phyloP scores from a whole-genome alignment of 1,140 invertebrate genomes.

The Trichonephila clavata region DNA sequence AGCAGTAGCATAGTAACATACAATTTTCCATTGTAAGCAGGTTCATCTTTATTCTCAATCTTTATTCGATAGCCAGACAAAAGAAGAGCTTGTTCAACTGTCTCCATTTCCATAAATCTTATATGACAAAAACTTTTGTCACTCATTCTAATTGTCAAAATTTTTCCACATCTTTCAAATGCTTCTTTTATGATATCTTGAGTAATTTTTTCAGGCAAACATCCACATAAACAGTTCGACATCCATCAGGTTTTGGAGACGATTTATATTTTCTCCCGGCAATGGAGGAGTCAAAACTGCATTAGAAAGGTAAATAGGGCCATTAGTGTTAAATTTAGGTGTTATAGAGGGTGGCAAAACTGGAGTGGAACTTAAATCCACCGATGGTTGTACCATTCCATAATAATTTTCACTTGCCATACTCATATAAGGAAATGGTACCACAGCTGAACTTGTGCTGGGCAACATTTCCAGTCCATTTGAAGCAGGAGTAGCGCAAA shows the following conservation, averaged over 20 bases:
- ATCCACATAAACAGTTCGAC: conserved; percentile 96
- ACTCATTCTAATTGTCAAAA: conserved; percentile 92
- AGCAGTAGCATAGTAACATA: conserved; percentile 97
- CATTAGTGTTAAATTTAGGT: conserved; percentile 81
- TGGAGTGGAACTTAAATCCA: neutral
- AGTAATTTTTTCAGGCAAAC: conserved; percentile 93
- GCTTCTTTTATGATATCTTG: conserved; percentile 94
- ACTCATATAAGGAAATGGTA: neutral
- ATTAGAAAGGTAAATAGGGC: conserved; percentile 92
- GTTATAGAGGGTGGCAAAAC: neutral
- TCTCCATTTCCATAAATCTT: conserved; percentile 91
- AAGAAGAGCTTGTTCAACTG: conserved; percentile 93
- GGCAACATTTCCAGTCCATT: neutral
- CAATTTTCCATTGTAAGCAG: conserved; percentile 91
- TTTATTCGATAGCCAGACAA: conserved; percentile 96
- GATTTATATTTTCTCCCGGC: conserved; percentile 89
- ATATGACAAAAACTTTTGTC: conserved; percentile 98
- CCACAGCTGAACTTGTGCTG: neutral
- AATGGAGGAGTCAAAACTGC: conserved; percentile 93
- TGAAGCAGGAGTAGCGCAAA: neutral
- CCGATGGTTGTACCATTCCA: neutral
- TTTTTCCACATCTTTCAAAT: conserved; percentile 94
- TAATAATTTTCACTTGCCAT: conserved; percentile 15
- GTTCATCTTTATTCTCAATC: conserved; percentile 89
- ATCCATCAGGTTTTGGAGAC: conserved; percentile 91